Evolutionary conservation across 2,113 vertebrate species (phyloP), one percentile per base, ranked within the genome.

Genomic region (Patagioenas fasciata): DNA sequence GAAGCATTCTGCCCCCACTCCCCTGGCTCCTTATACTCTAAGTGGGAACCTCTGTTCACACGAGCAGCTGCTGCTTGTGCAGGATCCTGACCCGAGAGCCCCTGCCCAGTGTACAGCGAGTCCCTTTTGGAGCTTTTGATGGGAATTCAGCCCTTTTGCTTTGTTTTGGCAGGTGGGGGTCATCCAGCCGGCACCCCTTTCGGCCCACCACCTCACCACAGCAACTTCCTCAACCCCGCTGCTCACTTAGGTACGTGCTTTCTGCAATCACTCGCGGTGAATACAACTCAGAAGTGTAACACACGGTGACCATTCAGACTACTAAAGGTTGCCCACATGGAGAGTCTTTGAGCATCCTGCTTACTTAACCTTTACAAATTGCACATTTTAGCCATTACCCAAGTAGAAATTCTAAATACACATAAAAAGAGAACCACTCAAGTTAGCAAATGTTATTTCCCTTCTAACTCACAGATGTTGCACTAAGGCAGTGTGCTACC

Each of bases 161-260:
- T 90, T 96, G 94, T 81, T 89, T 90, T 87, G 74, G 44, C 95
- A 99, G 99, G 99, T 96, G 98, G 99, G 70, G 98, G 98, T 21
- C 99, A 99, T 71, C 99, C 99, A 34, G 97, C 99, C 1, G 98
- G 98, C 47, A 98, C 98, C 67, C 99, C 98, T 21, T 99, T 99
- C 9, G 98, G 99, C 83, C 99, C 98, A 50, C 98, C 99, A 3
- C 97, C 98, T 42, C 99, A 99, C 96, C 99, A 99, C 96, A 98
- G 98, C 97, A 99, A 99, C 98, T 99, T 99, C 92, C 99, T 99
- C 72, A 98, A 98, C 96, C 99, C 99, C 28, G 98, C 98, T 47
- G 98, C 99, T 94, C 99, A 99, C 95, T 98, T 99, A 93, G 99
- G 99, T 99, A 98, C 90, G 97, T 84, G 47, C 69, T 67, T 40